Base-by-base conservation (phyloP, 2,888 invertebrate genomes). In the Pyrrhopygopsis socrates region DNA sequence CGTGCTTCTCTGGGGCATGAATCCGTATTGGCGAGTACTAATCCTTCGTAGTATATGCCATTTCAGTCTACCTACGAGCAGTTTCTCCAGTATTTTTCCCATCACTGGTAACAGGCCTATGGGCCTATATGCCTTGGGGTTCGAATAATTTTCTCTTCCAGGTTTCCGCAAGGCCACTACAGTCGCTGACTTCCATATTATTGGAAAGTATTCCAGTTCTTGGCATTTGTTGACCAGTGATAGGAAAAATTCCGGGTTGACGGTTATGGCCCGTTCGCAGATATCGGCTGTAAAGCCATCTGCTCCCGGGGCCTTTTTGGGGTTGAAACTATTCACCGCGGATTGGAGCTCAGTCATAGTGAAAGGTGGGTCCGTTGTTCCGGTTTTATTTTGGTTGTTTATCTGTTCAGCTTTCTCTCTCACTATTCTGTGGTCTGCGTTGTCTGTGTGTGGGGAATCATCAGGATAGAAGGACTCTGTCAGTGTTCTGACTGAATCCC, bases 61-160 rank as follows among this genome's bases (percentile, higher is more conserved):
- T 15, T 54, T 45, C 11, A 83, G n/a, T n/a, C 77, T 60, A 15
- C 60, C 27, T 24, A 73, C 24, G 22, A 83, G n/a, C 11, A 83
- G 24, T 45, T 83, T 77, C 30, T 83, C 77, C 0, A 83, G 3
- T 4, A 83, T 67, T 22, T 83, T 81, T 22, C 81, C 74, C 27
- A 65, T 50, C 13, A 81, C 41, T n/a, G 73, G 22, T 6, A 58
- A 11, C 22, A 73, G 18, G 1, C 73, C 73, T 29, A 73, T 73
- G 1, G 73, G 73, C 22, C 73, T 27, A 30, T 54, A 73, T 4
- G 73, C 30, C 18, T 29, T 24, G 1, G 71, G 71, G 15, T 29
- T 29, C 0, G 29, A 54, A 22, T 71, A 71, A 20, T 71, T 54
- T 13, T 29, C 22, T 27, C 20, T 50, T 18, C 70, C 70, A 45